Conservation (phyloP, 2,888 invertebrate genomes). For the Norana najaformis region DNA sequence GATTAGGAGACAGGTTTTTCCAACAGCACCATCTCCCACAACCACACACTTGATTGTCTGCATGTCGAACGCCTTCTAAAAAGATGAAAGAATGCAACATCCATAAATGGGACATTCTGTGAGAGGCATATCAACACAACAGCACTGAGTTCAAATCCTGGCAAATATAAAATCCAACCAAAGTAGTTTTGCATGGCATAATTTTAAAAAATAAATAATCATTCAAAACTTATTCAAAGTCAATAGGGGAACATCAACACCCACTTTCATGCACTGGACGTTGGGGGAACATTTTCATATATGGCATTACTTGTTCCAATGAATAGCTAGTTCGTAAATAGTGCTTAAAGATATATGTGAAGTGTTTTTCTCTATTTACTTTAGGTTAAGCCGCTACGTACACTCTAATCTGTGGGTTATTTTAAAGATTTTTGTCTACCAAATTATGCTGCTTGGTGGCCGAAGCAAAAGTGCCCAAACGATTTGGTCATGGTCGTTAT, state of each 20-base stretch:
- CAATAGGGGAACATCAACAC: too few relatives aligned
- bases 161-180: background rate
- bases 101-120: background rate
- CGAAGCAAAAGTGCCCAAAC: background rate
- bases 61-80: constrained; percentile 37
- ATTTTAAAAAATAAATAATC: too few relatives aligned
- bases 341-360: background rate
- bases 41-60: constrained; percentile 73
- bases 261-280: too few relatives aligned
- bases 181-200: background rate
- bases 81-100: background rate
- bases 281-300: too few relatives aligned
- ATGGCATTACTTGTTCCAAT: too few relatives aligned
- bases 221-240: too few relatives aligned
- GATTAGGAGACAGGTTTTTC: constrained; percentile 69
- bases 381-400: background rate
- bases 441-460: background rate
- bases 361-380: background rate
- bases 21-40: constrained; percentile 69
- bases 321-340: background rate
- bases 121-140: background rate
- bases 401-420: background rate
- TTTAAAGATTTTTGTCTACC: background rate
- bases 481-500: background rate
- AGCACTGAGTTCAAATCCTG: background rate